phyloP scores from a whole-genome alignment of 2,113 vertebrate genomes.

The Arizona elegans region DNA sequence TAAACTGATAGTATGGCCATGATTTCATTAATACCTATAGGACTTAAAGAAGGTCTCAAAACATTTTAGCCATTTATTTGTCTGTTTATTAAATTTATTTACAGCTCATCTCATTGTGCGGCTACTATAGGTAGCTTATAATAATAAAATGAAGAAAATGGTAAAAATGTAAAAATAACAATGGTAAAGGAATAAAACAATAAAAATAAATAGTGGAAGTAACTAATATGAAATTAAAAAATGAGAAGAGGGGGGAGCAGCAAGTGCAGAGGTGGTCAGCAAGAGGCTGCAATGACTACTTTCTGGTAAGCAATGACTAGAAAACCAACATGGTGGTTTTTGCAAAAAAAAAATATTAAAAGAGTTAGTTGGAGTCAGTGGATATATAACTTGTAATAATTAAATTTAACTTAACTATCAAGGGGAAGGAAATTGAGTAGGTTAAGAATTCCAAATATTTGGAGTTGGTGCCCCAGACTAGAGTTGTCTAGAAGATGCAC shows the following conservation, averaged over 20 bases:
- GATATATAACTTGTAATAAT: not conserved
- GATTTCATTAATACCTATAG: not conserved
- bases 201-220: not conserved
- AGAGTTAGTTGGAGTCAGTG: not conserved
- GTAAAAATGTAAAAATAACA: not conserved
- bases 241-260: not conserved
- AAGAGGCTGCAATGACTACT: not conserved
- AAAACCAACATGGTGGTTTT: not conserved
- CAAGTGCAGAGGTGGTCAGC: not conserved
- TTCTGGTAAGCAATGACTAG: not conserved
- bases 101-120: not conserved
- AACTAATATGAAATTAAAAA: not conserved
- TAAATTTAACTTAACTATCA: not conserved
- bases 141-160: not conserved
- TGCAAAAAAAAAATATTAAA: not conserved
- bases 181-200: not conserved
- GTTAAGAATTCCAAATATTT: not conserved
- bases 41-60: not conserved
- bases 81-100: not conserved
- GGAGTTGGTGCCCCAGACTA: not conserved
- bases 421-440: not conserved
- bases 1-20: not conserved
- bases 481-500: not conserved
- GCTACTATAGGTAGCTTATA: not conserved
- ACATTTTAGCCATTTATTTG: not conserved